phyloP scores from a whole-genome alignment of 2,113 vertebrate genomes.

The Neomonachus schauinslandi region DNA sequence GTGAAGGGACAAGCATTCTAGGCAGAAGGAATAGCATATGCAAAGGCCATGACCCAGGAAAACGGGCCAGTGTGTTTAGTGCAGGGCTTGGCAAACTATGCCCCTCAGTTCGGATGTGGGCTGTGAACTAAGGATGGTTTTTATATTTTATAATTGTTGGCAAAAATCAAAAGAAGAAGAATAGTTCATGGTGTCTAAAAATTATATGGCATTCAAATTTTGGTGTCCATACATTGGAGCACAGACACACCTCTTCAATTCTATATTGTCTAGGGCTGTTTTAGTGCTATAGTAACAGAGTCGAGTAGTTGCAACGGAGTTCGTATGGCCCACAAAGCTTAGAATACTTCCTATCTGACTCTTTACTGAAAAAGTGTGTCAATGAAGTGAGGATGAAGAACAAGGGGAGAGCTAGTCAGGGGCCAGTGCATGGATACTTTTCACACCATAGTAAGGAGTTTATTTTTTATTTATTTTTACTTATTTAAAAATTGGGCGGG shows the following conservation, averaged over 20 bases:
- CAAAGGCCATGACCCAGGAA: neutral
- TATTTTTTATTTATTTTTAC: neutral
- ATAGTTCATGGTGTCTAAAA: neutral
- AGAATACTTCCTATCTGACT: neutral
- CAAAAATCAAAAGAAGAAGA: neutral
- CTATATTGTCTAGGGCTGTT: neutral
- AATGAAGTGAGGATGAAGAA: neutral
- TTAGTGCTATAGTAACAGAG: neutral
- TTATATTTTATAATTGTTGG: neutral
- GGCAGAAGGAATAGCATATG: neutral
- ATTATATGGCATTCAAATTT: neutral
- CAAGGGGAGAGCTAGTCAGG: neutral
- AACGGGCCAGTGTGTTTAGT: neutral
- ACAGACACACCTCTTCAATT: neutral
- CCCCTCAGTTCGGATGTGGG: neutral
- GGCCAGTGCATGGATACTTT: neutral
- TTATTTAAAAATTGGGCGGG: neutral
- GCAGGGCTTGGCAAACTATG: rapidly evolving
- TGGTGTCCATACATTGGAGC: neutral
- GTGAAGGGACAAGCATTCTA: neutral
- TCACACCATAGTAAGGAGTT: neutral
- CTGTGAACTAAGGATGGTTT: neutral
- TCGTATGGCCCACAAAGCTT: neutral
- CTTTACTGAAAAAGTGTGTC: neutral
- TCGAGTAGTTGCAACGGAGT: neutral